Evolutionary conservation across 2,888 invertebrate genomes (phyloP).

Genomic region (Incurvaria masculella): DNA sequence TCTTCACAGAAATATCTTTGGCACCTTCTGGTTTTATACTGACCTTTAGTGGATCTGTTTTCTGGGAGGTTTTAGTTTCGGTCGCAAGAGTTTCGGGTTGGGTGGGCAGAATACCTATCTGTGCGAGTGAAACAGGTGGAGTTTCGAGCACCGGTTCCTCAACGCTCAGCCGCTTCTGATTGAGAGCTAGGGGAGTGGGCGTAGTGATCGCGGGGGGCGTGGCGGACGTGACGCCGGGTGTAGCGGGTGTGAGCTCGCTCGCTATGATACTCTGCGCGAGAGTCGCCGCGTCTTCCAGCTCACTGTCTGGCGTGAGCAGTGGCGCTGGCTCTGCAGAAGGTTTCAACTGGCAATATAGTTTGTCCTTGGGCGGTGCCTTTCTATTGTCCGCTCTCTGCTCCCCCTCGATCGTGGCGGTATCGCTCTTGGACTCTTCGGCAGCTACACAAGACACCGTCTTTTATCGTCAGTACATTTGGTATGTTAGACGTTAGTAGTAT

Average conservation of each 20-base stretch:
- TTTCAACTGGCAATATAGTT: constrained; percentile 23
- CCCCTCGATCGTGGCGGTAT: background rate
- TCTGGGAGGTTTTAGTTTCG: constrained; percentile 3
- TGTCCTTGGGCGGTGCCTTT: constrained; percentile 10
- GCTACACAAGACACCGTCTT: constrained; percentile 54
- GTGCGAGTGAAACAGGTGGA: constrained; percentile 51
- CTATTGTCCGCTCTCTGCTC: background rate
- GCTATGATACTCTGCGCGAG: constrained; percentile 50
- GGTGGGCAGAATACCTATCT: constrained; percentile 41
- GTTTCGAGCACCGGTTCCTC: constrained; percentile 43
- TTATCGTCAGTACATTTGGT: constrained; percentile 35
- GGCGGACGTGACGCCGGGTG: constrained; percentile 20
- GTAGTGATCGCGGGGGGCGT: constrained; percentile 23
- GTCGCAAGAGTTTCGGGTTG: constrained; percentile 27
- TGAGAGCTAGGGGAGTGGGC: constrained; percentile 19
- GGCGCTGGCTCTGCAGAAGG: constrained; percentile 39
- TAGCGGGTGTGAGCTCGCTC: constrained; percentile 37
- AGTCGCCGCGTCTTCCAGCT: constrained; percentile 47
- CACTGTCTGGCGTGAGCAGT: constrained; percentile 50
- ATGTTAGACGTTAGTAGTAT: constrained; percentile 51
- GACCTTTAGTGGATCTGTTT: too few species aligned
- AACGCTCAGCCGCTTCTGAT: constrained; percentile 29
- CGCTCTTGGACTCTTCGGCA: constrained; percentile 21
- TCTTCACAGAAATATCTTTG: background rate
- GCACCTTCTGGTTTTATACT: background rate